Percentiles rank a stretch among this genome's conserved stretches.
Evolutionary conservation across 2,888 invertebrate genomes (phyloP).

Genomic region (Diloba caeruleocephala): DNA sequence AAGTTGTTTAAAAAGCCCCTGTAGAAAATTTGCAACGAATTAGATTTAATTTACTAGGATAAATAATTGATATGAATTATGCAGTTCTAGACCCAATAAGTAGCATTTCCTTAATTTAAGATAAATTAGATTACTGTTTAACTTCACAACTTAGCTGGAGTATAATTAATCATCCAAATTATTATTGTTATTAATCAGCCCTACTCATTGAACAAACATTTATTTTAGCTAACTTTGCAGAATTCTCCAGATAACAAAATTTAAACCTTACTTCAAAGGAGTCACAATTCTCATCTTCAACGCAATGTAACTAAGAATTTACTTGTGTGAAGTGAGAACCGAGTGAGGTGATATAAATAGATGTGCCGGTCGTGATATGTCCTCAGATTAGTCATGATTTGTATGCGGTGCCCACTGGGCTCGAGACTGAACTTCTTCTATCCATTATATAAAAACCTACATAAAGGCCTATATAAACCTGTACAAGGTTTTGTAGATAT

Average conservation of each 20-base stretch:
- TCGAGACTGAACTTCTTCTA: constrained; percentile 20
- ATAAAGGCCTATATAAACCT: constrained; percentile 20
- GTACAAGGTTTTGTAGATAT: neutral
- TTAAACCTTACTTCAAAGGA: neutral
- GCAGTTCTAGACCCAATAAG: too few relatives aligned
- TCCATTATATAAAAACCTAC: constrained; percentile 6
- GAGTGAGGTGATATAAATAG: constrained; percentile 35
- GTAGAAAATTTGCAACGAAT: too few relatives aligned
- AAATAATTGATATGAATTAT: too few relatives aligned
- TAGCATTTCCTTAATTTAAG: constrained; percentile 13
- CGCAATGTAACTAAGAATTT: too few relatives aligned
- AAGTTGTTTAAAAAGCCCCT: too few relatives aligned
- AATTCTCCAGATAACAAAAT: neutral
- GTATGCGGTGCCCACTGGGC: constrained; percentile 54
- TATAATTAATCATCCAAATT: constrained; percentile 23
- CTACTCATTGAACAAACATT: too few relatives aligned
- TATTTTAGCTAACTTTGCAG: neutral
- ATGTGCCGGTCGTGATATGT: constrained; percentile 62
- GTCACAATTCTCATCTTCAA: too few relatives aligned
- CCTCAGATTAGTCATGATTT: constrained; percentile 71
- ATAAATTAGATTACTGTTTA: constrained; percentile 10
- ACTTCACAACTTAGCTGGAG: constrained; percentile 16
- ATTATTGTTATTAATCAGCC: too few relatives aligned
- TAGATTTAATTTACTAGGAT: too few relatives aligned
- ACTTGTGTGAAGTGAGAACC: constrained; percentile 34